Evolutionary conservation across 2,797 vertebrate genomes (phyloP), one percentile per base, ranked within the genome.

Genomic region (Poliocrania exsul): DNA sequence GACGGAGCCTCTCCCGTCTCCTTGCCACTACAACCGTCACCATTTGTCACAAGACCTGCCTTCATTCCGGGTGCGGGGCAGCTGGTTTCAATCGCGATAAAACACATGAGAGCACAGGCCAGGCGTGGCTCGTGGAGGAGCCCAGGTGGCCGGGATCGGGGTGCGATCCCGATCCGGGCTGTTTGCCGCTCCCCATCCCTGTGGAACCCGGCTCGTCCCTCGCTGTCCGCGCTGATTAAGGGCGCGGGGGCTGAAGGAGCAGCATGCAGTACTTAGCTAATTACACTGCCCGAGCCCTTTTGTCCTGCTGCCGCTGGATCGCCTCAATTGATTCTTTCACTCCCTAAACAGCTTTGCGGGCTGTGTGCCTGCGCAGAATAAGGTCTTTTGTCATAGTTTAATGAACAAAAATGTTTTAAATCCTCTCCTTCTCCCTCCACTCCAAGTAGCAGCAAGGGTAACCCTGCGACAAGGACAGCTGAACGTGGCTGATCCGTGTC

Each of bases 321-420:
- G 9, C 78, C 87, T 95, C 81, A 90, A 78, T 92, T 91, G 95
- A 94, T 94, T 42, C 94, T 90, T 92, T 89, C 81, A 88, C 74
- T 65, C 92, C 86, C 86, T 94, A 95, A 94, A 91, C 75, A 92
- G 94, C 83, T 94, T 93, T 93, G 79, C 16, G n/a, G 88, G 92
- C 75, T 78, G 44, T 57, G 53, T 54, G 88, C 69, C 90, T 93
- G 62, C 47, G 79, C 70, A 91, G 91, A 94, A 91, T 62, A 73
- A 86, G 72, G 75, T 54, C 78, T 90, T 95, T 95, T 93, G 91
- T 91, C 66, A 84, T 25, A 70, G 57, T 80, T 81, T n/a, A 91
- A 88, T 40, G 77, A 91, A 84, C 53, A 81, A 85, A 91, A 94
- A 70, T 69, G 61, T 78, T 90, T 88, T 86, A 88, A 95, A 91